Percentiles rank a stretch among this genome's conserved stretches.
Evolutionary conservation across 2,797 vertebrate species (phyloP).

Genomic region (Ciconia nigra): DNA sequence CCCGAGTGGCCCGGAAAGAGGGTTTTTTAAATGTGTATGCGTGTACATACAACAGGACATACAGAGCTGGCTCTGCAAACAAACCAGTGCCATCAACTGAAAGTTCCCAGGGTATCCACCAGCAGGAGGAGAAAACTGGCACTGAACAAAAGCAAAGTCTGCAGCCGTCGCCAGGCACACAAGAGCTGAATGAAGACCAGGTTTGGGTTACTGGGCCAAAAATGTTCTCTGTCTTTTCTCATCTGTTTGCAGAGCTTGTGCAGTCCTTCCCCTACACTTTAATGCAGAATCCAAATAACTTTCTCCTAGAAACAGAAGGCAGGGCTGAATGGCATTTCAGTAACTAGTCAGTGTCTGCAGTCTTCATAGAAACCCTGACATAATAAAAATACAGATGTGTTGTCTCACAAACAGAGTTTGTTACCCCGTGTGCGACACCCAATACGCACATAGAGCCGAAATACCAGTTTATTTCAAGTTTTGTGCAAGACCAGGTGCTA

Average conservation of each 20-base stretch:
- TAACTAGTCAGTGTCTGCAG: neutral
- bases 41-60: neutral
- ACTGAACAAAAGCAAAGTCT: neutral
- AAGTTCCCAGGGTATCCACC: neutral
- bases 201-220: neutral
- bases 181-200: neutral
- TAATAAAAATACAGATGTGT: neutral
- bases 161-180: accelerated
- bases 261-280: neutral
- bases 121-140: neutral
- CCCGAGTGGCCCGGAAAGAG: neutral
- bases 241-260: neutral
- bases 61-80: neutral
- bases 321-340: neutral
- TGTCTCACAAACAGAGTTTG: no score
- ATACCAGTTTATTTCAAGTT: no score
- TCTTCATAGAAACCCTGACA: neutral
- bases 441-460: no score
- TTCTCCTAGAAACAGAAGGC: neutral
- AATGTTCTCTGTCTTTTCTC: neutral
- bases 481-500: no score
- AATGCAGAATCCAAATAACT: neutral
- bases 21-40: neutral
- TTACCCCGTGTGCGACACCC: no score
- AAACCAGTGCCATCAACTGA: neutral